Base-by-base conservation (phyloP, 1,140 invertebrate species). In the Pinna nobilis region DNA sequence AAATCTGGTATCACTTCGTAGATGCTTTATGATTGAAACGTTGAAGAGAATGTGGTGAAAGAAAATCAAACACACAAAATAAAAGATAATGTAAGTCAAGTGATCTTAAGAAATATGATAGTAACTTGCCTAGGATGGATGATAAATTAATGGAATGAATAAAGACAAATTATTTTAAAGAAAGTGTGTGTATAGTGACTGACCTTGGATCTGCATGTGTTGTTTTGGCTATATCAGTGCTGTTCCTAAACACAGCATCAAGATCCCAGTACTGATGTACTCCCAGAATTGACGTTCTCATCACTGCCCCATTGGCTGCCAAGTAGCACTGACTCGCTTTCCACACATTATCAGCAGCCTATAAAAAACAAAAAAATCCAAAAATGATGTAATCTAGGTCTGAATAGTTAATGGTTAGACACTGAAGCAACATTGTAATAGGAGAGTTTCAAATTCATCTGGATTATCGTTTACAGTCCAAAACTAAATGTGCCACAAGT, bases 171-270 rank as follows among this genome's bases (percentile, higher is more conserved):
- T 3, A 44, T 30, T n/a, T 1, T n/a, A 13, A 44, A 44, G 15
- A 18, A 18, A 18, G 15, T 47, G 1, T 18, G 20, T 18, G 20
- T 2, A n/a, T 30, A n/a, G 15, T n/a, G 20, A 57, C 53, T 6
- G 2, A 75, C 73, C 73, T 75, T n/a, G 60, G 73, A 59, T 75
- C 73, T 39, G 20, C 28, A 60, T 75, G 73, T 7, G 73, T 75
- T 20, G 53, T 47, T 63, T 39, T 75, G 2, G 50, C 73, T n/a
- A 69, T 55, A 11, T 63, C 60, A 25, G 55, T 59, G n/a, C 66
- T 67, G 41, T 75, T 75, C 59, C 66, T 57, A 7, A 44, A 44
- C 13, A 75, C 73, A 28, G 33, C 32, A 35, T 70, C 66, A 25
- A 75, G 33, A 59, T 64, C 60, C 13, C 32, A 33, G 15, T 70